Percentiles rank a stretch among this genome's conserved stretches.
phyloP scores from a whole-genome alignment of 2,797 vertebrate species.

The Amblyraja radiata region DNA sequence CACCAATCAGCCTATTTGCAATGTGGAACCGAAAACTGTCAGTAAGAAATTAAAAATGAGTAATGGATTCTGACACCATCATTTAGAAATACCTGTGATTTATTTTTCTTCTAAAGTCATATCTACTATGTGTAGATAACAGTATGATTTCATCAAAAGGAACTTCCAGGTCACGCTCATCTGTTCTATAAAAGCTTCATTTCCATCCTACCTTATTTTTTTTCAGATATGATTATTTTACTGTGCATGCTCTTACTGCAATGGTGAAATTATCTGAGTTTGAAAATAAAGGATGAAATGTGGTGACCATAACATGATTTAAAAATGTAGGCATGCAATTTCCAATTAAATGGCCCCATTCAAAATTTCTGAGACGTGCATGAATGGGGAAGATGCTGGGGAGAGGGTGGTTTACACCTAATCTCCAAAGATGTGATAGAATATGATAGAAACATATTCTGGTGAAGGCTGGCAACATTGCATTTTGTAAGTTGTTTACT shows the following conservation, averaged over 20 bases:
- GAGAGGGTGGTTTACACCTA: too few relatives aligned
- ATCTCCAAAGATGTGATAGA: too few relatives aligned
- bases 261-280: background rate
- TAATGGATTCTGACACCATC: background rate
- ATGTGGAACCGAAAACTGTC: background rate
- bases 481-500: too few relatives aligned
- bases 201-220: background rate
- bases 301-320: background rate
- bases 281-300: background rate
- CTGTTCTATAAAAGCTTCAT: background rate
- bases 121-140: background rate
- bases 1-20: background rate
- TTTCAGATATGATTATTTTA: background rate
- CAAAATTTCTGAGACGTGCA: too few relatives aligned
- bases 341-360: background rate
- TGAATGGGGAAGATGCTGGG: too few relatives aligned
- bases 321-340: background rate
- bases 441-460: too few relatives aligned
- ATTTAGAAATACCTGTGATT: background rate
- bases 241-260: background rate
- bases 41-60: background rate
- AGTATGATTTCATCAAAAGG: background rate
- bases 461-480: too few relatives aligned
- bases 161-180: background rate
- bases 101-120: background rate